Conservation (phyloP, 2,113 vertebrate species). For the Ptilorrhoa leucosticta region DNA sequence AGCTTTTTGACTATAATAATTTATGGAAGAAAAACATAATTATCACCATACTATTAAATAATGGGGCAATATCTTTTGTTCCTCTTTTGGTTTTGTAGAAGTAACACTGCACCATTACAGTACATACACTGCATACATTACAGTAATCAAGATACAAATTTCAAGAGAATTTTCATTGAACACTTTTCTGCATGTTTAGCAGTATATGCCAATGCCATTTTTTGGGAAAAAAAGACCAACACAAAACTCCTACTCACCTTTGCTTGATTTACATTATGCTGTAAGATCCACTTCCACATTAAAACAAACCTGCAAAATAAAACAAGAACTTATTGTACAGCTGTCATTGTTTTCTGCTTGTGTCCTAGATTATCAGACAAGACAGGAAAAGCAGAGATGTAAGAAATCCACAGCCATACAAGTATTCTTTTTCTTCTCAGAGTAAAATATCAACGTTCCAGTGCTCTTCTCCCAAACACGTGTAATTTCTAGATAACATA, state of each 20-base stretch:
- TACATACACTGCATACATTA: neutral
- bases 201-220: neutral
- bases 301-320: conserved; percentile 70
- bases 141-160: neutral
- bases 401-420: neutral
- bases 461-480: neutral
- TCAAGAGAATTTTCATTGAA: neutral
- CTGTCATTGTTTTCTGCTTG: neutral
- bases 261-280: conserved; percentile 65
- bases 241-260: conserved; percentile 63
- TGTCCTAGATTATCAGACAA: neutral
- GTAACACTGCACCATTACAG: neutral
- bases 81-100: neutral
- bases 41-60: neutral
- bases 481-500: neutral
- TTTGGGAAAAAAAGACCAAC: accelerated
- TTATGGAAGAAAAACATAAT: neutral
- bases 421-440: neutral
- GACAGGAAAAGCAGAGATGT: neutral
- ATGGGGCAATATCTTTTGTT: neutral
- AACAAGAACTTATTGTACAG: neutral
- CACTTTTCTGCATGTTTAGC: neutral
- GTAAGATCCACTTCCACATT: conserved; percentile 62
- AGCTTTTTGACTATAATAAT: neutral
- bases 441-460: neutral